Conservation (phyloP, 30 jellyfish, hydroid and myxozoan genomes). For the Mastigias papua region DNA sequence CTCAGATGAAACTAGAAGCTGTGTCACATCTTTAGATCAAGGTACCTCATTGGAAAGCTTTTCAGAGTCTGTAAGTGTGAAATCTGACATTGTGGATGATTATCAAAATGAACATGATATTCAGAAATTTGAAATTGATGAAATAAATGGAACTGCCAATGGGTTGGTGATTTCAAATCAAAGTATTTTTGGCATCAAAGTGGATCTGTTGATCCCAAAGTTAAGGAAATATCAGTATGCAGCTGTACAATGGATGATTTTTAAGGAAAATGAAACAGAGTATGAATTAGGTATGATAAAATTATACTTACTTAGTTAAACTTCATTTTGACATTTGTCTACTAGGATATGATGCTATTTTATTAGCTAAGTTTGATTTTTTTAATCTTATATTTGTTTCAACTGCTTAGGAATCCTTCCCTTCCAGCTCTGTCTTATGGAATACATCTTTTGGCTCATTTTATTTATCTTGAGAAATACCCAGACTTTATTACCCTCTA, state of each 20-base stretch:
- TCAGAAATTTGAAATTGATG: neutral
- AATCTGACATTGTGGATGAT: neutral
- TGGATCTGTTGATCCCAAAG: slow-evolving; percentile 38
- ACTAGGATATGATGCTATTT: too few species aligned
- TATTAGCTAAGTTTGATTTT: too few species aligned
- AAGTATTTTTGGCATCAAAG: neutral
- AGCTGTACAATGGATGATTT: slow-evolving; percentile 84
- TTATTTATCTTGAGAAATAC: too few species aligned
- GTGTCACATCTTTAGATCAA: neutral
- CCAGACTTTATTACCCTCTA: too few species aligned
- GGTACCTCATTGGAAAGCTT: neutral
- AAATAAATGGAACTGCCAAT: neutral
- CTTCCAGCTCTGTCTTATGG: too few species aligned
- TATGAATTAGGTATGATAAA: slow-evolving; percentile 41
- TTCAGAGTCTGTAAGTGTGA: neutral
- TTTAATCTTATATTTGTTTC: too few species aligned
- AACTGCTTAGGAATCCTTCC: too few species aligned
- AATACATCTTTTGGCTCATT: too few species aligned
- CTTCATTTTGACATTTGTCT: too few species aligned
- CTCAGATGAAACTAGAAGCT: neutral
- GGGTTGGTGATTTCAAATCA: neutral
- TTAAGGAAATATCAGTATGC: slow-evolving; percentile 65
- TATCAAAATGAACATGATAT: neutral
- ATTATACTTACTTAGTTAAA: too few species aligned
- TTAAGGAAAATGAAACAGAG: slow-evolving; percentile 64